Conservation (phyloP, 2,888 invertebrate species). For the Bembecia ichneumoniformis region DNA sequence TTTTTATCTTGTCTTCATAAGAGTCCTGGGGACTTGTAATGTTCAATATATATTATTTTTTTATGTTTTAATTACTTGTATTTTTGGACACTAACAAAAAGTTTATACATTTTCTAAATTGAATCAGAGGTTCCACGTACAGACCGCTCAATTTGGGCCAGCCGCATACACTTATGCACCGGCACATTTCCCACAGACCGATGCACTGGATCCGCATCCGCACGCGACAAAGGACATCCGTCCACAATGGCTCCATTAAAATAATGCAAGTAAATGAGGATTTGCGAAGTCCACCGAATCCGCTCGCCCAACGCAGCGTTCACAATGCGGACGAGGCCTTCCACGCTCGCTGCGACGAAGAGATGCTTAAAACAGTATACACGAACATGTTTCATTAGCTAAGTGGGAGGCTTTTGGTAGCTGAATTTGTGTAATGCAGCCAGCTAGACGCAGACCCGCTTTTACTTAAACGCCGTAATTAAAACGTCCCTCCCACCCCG, state of each 20-base stretch:
- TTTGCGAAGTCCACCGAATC: slow-evolving; percentile 64
- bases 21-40: no score
- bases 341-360: slow-evolving; percentile 30
- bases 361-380: slow-evolving; percentile 65
- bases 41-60: no score
- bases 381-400: slow-evolving; percentile 74
- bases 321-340: slow-evolving; percentile 44
- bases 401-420: slow-evolving; percentile 69
- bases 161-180: slow-evolving; percentile 53
- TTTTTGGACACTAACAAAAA: no score
- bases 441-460: slow-evolving; percentile 62
- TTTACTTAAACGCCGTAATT: slow-evolving; percentile 71
- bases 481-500: slow-evolving; percentile 55
- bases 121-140: slow-evolving; percentile 42
- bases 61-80: no score
- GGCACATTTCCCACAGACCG: slow-evolving; percentile 57
- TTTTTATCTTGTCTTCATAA: no score
- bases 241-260: slow-evolving; percentile 72
- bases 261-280: slow-evolving; percentile 73
- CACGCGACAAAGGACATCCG: slow-evolving; percentile 65
- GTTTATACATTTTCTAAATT: slow-evolving; percentile 37
- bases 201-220: slow-evolving; percentile 48
- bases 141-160: slow-evolving; percentile 50
- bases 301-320: slow-evolving; percentile 37
- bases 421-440: slow-evolving; percentile 70